Conservation (phyloP, 2,797 vertebrate species). For the Cephalopachus bancanus region DNA sequence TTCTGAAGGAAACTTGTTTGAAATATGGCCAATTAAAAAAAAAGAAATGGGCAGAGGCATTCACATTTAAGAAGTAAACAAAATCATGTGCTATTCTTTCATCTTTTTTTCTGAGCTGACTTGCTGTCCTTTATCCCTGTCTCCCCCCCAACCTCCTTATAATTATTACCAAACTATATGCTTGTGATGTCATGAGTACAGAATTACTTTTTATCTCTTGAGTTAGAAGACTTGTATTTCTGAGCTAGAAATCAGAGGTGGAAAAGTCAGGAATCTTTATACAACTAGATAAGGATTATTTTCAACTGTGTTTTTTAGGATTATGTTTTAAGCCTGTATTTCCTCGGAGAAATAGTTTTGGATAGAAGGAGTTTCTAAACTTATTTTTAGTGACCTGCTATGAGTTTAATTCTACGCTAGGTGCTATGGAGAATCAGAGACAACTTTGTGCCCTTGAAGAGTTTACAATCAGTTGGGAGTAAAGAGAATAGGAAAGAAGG, state of each 20-base stretch:
- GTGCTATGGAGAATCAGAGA: neutral
- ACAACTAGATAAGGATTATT: slow-evolving; percentile 54
- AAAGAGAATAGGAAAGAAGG: neutral
- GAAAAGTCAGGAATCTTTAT: slow-evolving; percentile 53
- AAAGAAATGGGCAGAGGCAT: neutral
- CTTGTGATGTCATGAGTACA: slow-evolving; percentile 74
- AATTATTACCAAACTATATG: slow-evolving; percentile 71
- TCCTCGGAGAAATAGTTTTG: slow-evolving; percentile 43
- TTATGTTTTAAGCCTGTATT: slow-evolving; percentile 53
- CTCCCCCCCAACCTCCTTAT: neutral
- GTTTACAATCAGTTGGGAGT: neutral
- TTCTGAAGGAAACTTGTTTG: slow-evolving; percentile 52
- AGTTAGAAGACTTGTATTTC: slow-evolving; percentile 52
- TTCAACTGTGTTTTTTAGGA: slow-evolving; percentile 64
- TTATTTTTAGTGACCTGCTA: slow-evolving; percentile 50
- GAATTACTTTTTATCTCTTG: slow-evolving; percentile 57
- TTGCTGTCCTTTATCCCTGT: slow-evolving; percentile 7
- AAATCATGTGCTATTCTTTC: neutral
- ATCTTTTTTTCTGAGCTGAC: neutral
- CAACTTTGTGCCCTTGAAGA: slow-evolving; percentile 27
- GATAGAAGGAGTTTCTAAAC: slow-evolving; percentile 33
- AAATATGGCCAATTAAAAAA: slow-evolving; percentile 53
- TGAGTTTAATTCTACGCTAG: slow-evolving; percentile 33
- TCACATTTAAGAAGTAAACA: slow-evolving; percentile 30
- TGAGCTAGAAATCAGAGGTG: slow-evolving; percentile 65